These are phyloP conservation scores for Chionodraco myersi DNA, from an alignment of 2,113 vertebrate genomes.

Conservation along the genomic window DNA sequence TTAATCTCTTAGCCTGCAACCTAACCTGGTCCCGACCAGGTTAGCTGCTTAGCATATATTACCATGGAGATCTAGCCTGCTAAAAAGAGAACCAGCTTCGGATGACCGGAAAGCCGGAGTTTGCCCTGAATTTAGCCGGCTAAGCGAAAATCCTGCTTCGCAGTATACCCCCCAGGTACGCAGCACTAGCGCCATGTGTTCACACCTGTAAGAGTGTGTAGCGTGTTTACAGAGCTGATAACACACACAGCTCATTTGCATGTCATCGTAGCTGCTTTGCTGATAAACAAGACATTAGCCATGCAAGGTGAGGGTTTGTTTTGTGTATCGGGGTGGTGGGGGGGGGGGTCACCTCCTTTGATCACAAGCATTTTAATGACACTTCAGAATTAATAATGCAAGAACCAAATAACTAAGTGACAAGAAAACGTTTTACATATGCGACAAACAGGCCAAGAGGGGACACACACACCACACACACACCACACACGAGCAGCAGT, in stretches of 20 bases:
- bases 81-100: too few relatives aligned
- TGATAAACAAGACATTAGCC: constrained; percentile 81
- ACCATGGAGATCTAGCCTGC: too few relatives aligned
- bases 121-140: too few relatives aligned
- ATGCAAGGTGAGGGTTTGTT: constrained; percentile 58
- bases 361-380: constrained; percentile 81
- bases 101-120: too few relatives aligned
- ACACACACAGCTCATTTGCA: constrained; percentile 58
- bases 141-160: too few relatives aligned
- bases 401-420: constrained; percentile 42
- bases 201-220: neutral
- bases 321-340: neutral
- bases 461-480: neutral
- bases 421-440: constrained; percentile 77
- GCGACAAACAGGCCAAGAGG: constrained; percentile 49
- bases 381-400: constrained; percentile 80
- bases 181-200: neutral
- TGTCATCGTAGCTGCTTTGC: constrained; percentile 73
- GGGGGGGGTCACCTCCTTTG: constrained; percentile 67
- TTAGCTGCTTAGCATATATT: too few relatives aligned
- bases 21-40: too few relatives aligned
- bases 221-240: constrained; percentile 20
- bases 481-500: neutral
- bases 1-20: too few relatives aligned
- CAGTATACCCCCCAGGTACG: too few relatives aligned